phyloP scores from a whole-genome alignment of 2,888 invertebrate species.

The Eubasilissa splendida region DNA sequence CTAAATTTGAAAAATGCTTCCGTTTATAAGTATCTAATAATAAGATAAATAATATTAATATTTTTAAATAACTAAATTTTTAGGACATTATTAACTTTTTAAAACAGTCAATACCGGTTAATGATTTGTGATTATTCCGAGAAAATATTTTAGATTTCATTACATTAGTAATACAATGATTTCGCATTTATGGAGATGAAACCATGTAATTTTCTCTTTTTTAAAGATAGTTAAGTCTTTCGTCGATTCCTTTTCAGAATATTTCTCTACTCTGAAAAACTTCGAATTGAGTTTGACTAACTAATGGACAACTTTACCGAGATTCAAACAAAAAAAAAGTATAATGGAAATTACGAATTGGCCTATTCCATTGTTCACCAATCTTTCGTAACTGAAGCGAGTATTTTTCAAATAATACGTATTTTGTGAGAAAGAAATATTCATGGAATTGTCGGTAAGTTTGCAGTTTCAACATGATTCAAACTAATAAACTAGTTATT shows the following conservation, averaged over 20 bases:
- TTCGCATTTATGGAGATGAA: neutral
- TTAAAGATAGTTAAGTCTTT: neutral
- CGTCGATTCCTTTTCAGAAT: neutral
- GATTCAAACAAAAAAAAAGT: neutral
- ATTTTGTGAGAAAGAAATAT: neutral
- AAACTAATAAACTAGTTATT: no score
- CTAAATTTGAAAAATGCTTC: no score
- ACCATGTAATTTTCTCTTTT: neutral
- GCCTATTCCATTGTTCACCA: neutral
- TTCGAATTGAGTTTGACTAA: constrained; percentile 37
- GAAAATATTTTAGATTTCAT: no score
- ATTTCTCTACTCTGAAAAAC: constrained; percentile 23
- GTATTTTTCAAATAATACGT: neutral
- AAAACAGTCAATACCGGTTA: no score
- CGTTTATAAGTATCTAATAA: no score
- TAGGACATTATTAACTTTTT: no score
- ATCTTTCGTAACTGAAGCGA: neutral
- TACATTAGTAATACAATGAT: no score
- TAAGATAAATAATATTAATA: no score
- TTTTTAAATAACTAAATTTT: no score
- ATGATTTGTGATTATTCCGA: no score
- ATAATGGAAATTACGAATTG: neutral
- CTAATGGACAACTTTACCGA: constrained; percentile 37
- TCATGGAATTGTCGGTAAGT: no score
- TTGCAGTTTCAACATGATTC: no score